Base-by-base conservation (phyloP, 2,888 invertebrate species). In the Spisula subtruncata region DNA sequence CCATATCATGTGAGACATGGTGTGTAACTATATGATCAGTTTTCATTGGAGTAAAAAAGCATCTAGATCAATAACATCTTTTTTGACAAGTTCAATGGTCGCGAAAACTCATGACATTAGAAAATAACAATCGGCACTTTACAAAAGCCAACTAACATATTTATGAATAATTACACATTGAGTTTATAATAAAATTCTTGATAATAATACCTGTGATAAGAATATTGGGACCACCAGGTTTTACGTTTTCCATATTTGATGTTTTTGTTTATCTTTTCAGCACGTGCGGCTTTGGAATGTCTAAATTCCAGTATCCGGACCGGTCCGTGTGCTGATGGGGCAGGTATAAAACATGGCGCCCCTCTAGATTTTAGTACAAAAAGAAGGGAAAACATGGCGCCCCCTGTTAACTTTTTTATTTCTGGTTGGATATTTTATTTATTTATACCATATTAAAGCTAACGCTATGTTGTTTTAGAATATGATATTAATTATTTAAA, bases 171-270 rank as follows among this genome's bases (percentile, higher is more conserved):
- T 20, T n/a, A 41, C 46, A 71, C 41, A 41, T 71, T 46, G 25
- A 51, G 1, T 32, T 32, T 8, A 18, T 14, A 56, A 35, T 25
- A 14, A 46, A 25, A 14, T 46, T 12, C 20, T 46, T 20, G 35
- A 79, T n/a, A 71, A 41, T 12, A 14, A 12, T 35, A 94, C 95
- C 95, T 91, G 95, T 94, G 81, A 95, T 93, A 89, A 95, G 92
- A 89, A 95, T 94, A 91, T 95, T 95, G 48, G 95, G 95, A 82
- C 95, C 95, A 93, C 92, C 93, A 92, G 95, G 93, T 88, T 90
- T 84, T 20, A 56, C 18, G 25, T 84, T 90, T 75, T 90, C 93
- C 94, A 94, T 93, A 83, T 92, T 41, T 93, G 75, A 18, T 32
- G 35, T 56, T 35, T 80, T 80, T 85, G 54, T 91, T 93, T 81